phyloP scores from a whole-genome alignment of 1,140 invertebrate species.

The Sinella curviseta region DNA sequence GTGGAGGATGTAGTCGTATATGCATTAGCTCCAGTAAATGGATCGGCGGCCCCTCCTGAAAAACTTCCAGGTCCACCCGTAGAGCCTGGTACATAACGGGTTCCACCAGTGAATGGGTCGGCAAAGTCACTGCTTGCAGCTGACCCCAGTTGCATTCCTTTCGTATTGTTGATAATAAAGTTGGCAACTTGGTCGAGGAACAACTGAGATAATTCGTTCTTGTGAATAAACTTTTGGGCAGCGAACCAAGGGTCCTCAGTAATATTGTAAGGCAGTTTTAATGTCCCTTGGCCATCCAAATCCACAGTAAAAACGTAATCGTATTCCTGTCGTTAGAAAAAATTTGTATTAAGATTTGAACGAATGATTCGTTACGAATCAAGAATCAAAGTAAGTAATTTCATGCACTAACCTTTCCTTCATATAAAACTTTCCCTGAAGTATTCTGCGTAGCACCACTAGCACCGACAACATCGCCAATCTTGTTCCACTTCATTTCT shows the following conservation, averaged over 20 bases:
- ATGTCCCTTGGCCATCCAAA: conserved; percentile 78
- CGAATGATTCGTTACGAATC: neutral
- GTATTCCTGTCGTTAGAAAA: conserved; percentile 74
- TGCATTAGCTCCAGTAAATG: conserved; percentile 55
- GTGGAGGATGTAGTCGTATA: conserved; percentile 49
- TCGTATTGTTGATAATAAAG: conserved; percentile 84
- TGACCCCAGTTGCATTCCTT: conserved; percentile 54
- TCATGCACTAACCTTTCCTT: conserved; percentile 66
- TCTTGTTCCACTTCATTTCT: conserved; percentile 74
- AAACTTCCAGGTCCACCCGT: conserved; percentile 4
- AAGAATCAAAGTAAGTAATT: neutral
- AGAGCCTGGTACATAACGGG: conserved; percentile 58
- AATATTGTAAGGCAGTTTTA: conserved; percentile 90
- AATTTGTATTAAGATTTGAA: conserved; percentile 9
- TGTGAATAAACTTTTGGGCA: conserved; percentile 67
- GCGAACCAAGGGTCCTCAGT: conserved; percentile 66
- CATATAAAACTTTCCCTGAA: conserved; percentile 72
- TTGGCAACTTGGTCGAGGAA: conserved; percentile 93
- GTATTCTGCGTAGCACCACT: conserved; percentile 64
- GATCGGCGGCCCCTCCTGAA: conserved; percentile 48
- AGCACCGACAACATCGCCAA: conserved; percentile 87
- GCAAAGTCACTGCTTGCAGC: conserved; percentile 47
- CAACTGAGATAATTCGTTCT: conserved; percentile 78
- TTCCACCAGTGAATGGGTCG: conserved; percentile 73
- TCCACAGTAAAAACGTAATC: conserved; percentile 95